A percentile compares a stretch with the other conserved stretches of the same genome.
These are phyloP conservation scores for Drosophila atripex DNA, from an alignment of 2,888 invertebrate species.

Conservation along the genomic window DNA sequence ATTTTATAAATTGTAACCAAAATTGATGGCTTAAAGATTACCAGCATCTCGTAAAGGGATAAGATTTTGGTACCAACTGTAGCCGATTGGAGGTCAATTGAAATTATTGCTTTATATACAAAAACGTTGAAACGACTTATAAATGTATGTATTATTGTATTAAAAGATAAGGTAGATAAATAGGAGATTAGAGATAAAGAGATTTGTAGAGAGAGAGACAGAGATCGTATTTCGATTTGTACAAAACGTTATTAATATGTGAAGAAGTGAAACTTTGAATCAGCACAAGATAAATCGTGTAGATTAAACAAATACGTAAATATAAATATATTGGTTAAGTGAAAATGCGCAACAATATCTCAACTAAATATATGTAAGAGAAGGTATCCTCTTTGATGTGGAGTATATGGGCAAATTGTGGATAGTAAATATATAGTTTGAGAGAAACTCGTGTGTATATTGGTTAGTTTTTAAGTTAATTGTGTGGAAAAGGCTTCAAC, in stretches of 20 bases:
- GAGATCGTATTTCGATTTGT: constrained; percentile 44
- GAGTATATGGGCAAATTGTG: constrained; percentile 46
- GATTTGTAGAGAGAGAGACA: constrained; percentile 45
- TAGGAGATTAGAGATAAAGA: constrained; percentile 13
- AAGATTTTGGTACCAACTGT: constrained; percentile 45
- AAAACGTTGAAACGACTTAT: constrained; percentile 55
- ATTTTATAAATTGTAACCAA: not conserved
- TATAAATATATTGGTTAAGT: constrained; percentile 42
- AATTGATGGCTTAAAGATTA: not conserved
- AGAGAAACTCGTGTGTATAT: constrained; percentile 27
- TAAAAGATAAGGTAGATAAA: constrained; percentile 23
- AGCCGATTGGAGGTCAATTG: constrained; percentile 16
- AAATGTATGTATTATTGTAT: constrained; percentile 23
- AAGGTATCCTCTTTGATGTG: constrained; percentile 11
- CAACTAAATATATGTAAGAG: constrained; percentile 43
- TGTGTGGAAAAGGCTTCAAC: constrained; percentile 39
- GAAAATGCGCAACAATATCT: constrained; percentile 46
- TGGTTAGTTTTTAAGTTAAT: constrained; percentile 35
- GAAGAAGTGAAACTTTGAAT: constrained; percentile 49
- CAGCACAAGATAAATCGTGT: constrained; percentile 47
- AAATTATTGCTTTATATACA: constrained; percentile 57
- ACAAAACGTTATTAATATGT: constrained; percentile 50
- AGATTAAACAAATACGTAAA: constrained; percentile 30
- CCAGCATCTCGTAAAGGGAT: constrained; percentile 54
- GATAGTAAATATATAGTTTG: constrained; percentile 24